Evolutionary conservation across 2,888 invertebrate genomes (phyloP).

Genomic region (Drosophila anceps): DNA sequence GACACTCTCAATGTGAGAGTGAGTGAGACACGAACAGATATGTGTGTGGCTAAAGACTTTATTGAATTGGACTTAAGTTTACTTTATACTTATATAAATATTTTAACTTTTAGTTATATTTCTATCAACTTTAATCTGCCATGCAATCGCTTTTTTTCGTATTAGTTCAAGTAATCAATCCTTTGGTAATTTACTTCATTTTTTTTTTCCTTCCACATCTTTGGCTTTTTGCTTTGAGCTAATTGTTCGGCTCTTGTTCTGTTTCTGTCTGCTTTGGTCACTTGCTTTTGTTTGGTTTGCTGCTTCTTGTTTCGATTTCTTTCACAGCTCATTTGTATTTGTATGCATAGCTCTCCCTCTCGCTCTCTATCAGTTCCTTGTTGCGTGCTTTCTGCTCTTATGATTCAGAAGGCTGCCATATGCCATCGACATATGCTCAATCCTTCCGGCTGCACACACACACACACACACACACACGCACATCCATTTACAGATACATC

Average conservation of each 20-base stretch:
- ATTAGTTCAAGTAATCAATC: constrained; percentile 9
- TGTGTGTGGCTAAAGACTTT: too few species aligned
- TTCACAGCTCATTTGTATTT: constrained; percentile 43
- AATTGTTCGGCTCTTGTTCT: not conserved
- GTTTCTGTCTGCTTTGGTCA: not conserved
- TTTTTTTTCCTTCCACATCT: not conserved
- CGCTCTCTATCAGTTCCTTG: not conserved
- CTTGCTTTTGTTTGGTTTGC: not conserved
- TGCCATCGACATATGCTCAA: constrained; percentile 45
- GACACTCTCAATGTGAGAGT: not conserved
- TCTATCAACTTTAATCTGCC: not conserved
- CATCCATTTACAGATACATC: constrained; percentile 27
- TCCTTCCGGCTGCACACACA: constrained; percentile 43
- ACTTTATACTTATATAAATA: not conserved
- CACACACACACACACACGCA: constrained; percentile 12
- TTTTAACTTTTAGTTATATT: not conserved
- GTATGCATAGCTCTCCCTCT: not conserved
- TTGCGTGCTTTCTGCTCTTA: constrained; percentile 6
- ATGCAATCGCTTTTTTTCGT: constrained; percentile 2
- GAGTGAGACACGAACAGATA: not conserved
- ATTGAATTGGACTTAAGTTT: not conserved
- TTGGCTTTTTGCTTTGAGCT: not conserved
- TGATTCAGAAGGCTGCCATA: constrained; percentile 32
- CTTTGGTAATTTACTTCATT: not conserved
- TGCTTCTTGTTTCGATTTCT: constrained; percentile 1